Percentiles rank a stretch among this genome's conserved stretches.
These are phyloP conservation scores for Gadopsis bispinosus DNA, from an alignment of 2,797 vertebrate genomes.

Conservation along the genomic window DNA sequence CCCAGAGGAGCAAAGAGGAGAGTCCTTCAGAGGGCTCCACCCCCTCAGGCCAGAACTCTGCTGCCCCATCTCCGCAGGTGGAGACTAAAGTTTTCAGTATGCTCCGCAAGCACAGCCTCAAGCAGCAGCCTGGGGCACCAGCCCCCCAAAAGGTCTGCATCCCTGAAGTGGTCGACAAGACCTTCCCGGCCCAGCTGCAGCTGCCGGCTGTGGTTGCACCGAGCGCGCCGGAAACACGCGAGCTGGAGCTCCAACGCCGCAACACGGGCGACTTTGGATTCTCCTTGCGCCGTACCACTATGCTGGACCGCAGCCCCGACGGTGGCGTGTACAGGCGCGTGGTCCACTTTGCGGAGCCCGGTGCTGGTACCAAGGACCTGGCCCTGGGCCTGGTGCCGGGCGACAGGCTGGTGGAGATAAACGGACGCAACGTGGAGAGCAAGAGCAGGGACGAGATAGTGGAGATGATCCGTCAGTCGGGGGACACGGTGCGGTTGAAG, in stretches of 20 bases:
- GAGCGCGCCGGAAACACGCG: conserved; percentile 83
- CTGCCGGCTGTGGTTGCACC: conserved; percentile 90
- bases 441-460: conserved; percentile 97
- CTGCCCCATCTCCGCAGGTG: conserved; percentile 92
- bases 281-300: conserved; percentile 94
- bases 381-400: conserved; percentile 94
- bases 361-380: conserved; percentile 95
- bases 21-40: conserved; percentile 94
- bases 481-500: conserved; percentile 93
- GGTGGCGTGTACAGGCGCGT: conserved; percentile 92
- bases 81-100: conserved; percentile 90
- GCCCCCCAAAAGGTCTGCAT: conserved; percentile 75
- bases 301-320: conserved; percentile 91
- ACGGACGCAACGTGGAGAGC: conserved; percentile 93
- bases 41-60: conserved; percentile 92
- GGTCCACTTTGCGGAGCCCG: conserved; percentile 96
- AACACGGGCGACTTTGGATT: conserved; percentile 98
- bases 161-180: conserved; percentile 89
- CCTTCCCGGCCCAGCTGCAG: conserved; percentile 87
- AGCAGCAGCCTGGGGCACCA: conserved; percentile 55
- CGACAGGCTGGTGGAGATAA: conserved; percentile 95
- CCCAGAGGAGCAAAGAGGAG: conserved; percentile 94
- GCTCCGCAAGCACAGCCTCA: conserved; percentile 84
- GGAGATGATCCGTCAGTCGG: conserved; percentile 98
- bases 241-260: conserved; percentile 93